These are phyloP conservation scores for Protophormia terraenovae DNA, from an alignment of 2,888 invertebrate species.

Conservation along the genomic window DNA sequence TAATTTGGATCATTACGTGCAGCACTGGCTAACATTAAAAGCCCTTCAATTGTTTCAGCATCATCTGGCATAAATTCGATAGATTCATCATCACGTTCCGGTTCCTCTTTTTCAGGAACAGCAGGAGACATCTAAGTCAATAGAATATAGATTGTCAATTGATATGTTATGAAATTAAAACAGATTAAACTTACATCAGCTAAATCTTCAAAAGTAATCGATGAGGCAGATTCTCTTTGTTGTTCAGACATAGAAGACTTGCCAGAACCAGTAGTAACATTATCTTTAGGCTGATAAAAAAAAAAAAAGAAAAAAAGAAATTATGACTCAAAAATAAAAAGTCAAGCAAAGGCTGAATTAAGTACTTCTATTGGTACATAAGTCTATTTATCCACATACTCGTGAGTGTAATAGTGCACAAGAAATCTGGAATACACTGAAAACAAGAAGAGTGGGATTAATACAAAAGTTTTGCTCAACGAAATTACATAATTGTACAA, in stretches of 20 bases:
- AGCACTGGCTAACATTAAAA: slow-evolving; percentile 78
- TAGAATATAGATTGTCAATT: not conserved
- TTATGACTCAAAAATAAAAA: too few relatives aligned
- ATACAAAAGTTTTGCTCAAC: too few relatives aligned
- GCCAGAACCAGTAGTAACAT: slow-evolving; percentile 4
- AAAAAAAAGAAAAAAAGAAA: not conserved
- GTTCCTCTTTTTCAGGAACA: slow-evolving; percentile 48
- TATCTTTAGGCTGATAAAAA: slow-evolving; percentile 38
- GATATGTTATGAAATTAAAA: not conserved
- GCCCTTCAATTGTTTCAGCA: slow-evolving; percentile 76
- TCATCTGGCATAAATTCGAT: slow-evolving; percentile 61
- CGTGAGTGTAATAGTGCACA: not conserved
- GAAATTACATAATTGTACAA: too few relatives aligned
- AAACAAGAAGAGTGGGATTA: slow-evolving; percentile 32
- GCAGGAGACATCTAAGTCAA: slow-evolving; percentile 17
- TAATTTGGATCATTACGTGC: slow-evolving; percentile 78
- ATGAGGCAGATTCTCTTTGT: slow-evolving; percentile 41
- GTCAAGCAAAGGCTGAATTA: slow-evolving; percentile 21
- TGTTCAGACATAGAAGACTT: slow-evolving; percentile 47
- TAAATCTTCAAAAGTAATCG: slow-evolving; percentile 45
- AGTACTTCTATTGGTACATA: slow-evolving; percentile 21
- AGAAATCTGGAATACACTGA: not conserved
- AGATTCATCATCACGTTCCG: slow-evolving; percentile 72
- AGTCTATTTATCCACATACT: slow-evolving; percentile 12
- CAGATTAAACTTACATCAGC: slow-evolving; percentile 40